Conservation (phyloP, 2,888 invertebrate genomes). For the Microplitis deprimator region DNA sequence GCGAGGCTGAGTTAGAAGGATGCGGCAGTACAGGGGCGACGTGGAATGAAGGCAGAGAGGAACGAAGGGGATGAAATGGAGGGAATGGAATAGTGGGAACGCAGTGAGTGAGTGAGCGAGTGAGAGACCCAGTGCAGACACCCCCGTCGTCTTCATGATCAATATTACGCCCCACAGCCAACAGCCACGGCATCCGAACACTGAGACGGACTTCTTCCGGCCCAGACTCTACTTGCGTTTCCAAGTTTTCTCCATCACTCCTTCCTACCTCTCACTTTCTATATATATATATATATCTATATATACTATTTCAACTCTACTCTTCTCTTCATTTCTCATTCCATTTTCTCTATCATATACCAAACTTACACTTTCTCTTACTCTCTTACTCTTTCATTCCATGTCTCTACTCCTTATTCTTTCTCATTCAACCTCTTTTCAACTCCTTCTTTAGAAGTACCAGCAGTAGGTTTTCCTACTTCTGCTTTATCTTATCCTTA, state of each 20-base stretch:
- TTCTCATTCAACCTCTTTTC: constrained; percentile 33
- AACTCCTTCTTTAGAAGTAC: constrained; percentile 9
- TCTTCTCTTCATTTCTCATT: constrained; percentile 38
- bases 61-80: constrained; percentile 36
- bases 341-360: constrained; percentile 33
- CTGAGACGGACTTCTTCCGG: constrained; percentile 68
- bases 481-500: too few relatives aligned
- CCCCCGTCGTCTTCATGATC: constrained; percentile 67
- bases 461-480: too few relatives aligned
- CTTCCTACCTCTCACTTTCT: constrained; percentile 26
- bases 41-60: constrained; percentile 1
- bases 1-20: constrained; percentile 39
- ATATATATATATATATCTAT: background rate
- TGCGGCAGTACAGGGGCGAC: background rate
- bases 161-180: constrained; percentile 69
- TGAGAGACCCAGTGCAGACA: constrained; percentile 66
- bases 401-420: background rate
- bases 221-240: constrained; percentile 47
- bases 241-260: constrained; percentile 44
- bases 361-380: constrained; percentile 37
- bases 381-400: constrained; percentile 21
- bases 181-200: constrained; percentile 65
- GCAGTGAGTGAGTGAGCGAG: constrained; percentile 26
- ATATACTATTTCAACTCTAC: constrained; percentile 9
- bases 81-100: constrained; percentile 3